Percentiles rank a stretch among this genome's conserved stretches.
phyloP scores from a whole-genome alignment of 2,113 vertebrate genomes.

The Erythrocebus patas region DNA sequence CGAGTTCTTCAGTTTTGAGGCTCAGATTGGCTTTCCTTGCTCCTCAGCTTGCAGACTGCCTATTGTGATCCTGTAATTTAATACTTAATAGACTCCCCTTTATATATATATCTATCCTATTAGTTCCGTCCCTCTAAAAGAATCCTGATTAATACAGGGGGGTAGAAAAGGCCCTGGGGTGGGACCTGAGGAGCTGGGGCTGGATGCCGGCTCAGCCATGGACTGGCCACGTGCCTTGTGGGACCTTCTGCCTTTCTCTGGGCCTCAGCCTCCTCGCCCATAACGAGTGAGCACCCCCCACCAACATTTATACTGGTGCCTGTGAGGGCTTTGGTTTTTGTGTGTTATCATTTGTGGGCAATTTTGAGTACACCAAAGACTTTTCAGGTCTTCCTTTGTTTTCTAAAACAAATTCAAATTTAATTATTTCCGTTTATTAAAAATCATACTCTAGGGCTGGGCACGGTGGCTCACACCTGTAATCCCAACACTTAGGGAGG shows the following conservation, averaged over 20 bases:
- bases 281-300: not conserved
- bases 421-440: not conserved
- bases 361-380: not conserved
- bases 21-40: too few relatives aligned
- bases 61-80: too few relatives aligned
- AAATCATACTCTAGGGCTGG: too few relatives aligned
- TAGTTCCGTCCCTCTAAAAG: too few relatives aligned
- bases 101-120: too few relatives aligned
- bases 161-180: not conserved
- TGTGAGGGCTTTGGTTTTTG: not conserved
- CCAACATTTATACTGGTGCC: accelerated
- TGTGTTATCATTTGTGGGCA: not conserved
- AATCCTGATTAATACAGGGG: too few relatives aligned
- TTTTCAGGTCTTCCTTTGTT: not conserved
- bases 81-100: too few relatives aligned
- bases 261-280: not conserved
- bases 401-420: not conserved
- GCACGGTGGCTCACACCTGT: too few relatives aligned
- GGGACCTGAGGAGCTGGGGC: not conserved
- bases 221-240: not conserved
- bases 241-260: not conserved
- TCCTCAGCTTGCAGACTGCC: too few relatives aligned
- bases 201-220: not conserved
- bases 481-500: too few relatives aligned
- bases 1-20: too few relatives aligned